A percentile compares a stretch with the other conserved stretches of the same genome.
These are phyloP conservation scores for Orthosia gothica DNA, from an alignment of 2,888 invertebrate species.

Conservation along the genomic window DNA sequence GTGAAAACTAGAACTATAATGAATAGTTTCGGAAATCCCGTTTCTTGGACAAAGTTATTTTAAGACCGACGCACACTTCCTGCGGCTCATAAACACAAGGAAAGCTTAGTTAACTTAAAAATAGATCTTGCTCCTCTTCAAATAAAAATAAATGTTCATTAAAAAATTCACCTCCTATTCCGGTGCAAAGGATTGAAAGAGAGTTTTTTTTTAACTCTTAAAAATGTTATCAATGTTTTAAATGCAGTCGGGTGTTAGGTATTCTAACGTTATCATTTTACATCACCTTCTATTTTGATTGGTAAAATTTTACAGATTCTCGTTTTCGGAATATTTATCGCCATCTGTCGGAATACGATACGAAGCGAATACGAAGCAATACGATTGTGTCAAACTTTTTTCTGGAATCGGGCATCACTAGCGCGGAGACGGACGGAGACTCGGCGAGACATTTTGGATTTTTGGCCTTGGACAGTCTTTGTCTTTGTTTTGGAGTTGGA, in stretches of 20 bases:
- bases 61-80: constrained; percentile 73
- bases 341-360: too few relatives aligned
- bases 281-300: not conserved
- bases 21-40: constrained; percentile 56
- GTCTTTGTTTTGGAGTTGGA: too few relatives aligned
- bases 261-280: constrained; percentile 13
- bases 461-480: too few relatives aligned
- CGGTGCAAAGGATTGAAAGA: not conserved
- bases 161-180: too few relatives aligned
- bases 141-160: too few relatives aligned
- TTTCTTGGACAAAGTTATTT: constrained; percentile 78
- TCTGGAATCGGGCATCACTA: constrained; percentile 22
- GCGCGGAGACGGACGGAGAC: not conserved
- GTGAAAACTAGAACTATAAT: constrained; percentile 45
- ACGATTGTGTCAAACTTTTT: not conserved
- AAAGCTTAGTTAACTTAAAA: constrained; percentile 64
- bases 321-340: not conserved
- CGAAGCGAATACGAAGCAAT: too few relatives aligned
- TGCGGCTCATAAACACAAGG: constrained; percentile 64
- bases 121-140: constrained; percentile 56
- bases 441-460: not conserved
- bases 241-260: not conserved
- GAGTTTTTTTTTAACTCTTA: not conserved
- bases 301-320: too few relatives aligned
- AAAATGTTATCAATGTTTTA: not conserved